Evolutionary conservation across 2,888 invertebrate species (phyloP).

Genomic region (Drosophila mercatorum): DNA sequence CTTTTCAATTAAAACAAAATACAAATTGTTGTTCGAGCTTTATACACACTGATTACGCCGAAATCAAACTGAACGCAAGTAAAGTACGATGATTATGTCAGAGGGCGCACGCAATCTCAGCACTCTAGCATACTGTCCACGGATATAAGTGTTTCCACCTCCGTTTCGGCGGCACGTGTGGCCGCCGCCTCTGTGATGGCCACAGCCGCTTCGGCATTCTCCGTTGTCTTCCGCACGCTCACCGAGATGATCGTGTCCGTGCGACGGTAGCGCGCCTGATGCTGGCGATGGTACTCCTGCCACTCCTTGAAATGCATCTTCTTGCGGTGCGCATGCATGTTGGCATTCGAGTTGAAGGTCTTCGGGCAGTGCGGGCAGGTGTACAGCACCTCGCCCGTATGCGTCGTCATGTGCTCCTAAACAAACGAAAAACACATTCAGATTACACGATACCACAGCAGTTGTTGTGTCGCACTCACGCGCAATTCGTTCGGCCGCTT

Average conservation of each 20-base stretch:
- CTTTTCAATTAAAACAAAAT: conserved; percentile 55
- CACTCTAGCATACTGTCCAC: conserved; percentile 18
- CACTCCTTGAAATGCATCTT: conserved; percentile 82
- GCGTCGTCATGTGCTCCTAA: conserved; percentile 83
- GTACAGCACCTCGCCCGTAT: conserved; percentile 79
- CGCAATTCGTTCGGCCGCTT: conserved; percentile 77
- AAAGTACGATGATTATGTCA: conserved; percentile 19
- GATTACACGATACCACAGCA: neutral
- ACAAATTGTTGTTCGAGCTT: conserved; percentile 55
- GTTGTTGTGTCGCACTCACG: conserved; percentile 45
- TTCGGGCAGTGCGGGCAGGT: conserved; percentile 81
- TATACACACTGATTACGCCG: conserved; percentile 43
- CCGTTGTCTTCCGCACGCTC: conserved; percentile 66
- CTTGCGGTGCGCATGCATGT: conserved; percentile 82
- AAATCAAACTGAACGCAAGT: conserved; percentile 29
- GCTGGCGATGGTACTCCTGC: conserved; percentile 68
- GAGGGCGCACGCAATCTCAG: conserved; percentile 37
- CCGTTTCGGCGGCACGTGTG: neutral
- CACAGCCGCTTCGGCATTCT: conserved; percentile 18
- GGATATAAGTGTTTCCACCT: neutral
- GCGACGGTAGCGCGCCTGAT: conserved; percentile 39
- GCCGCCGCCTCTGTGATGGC: neutral
- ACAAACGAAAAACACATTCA: neutral
- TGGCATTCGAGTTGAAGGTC: conserved; percentile 81
- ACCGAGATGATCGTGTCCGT: conserved; percentile 58